Evolutionary conservation across 2,113 vertebrate species (phyloP).

Genomic region (Zosterops hypoxanthus): DNA sequence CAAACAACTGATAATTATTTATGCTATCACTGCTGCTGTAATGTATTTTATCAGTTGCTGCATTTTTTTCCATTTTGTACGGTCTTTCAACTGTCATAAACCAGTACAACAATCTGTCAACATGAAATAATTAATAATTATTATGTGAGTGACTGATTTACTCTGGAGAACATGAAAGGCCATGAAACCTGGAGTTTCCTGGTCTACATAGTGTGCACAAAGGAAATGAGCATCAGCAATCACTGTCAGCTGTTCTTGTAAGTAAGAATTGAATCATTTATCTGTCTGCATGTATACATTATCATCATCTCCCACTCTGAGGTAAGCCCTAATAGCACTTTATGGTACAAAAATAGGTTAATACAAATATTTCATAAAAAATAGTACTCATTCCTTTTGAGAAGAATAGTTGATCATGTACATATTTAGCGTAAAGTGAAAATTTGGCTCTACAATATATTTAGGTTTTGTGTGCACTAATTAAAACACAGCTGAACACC

Average conservation of each 20-base stretch:
- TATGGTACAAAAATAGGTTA: slow-evolving; percentile 66
- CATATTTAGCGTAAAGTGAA: neutral
- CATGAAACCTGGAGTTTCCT: slow-evolving; percentile 74
- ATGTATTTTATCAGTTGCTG: slow-evolving; percentile 64
- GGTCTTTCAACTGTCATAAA: slow-evolving; percentile 74
- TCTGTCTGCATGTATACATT: slow-evolving; percentile 83
- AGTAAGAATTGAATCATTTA: slow-evolving; percentile 89
- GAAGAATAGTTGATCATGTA: neutral
- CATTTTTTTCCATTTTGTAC: slow-evolving; percentile 44
- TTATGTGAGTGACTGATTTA: slow-evolving; percentile 78
- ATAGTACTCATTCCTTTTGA: neutral
- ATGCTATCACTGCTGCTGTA: slow-evolving; percentile 13
- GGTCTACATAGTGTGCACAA: slow-evolving; percentile 65
- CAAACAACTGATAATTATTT: slow-evolving; percentile 58
- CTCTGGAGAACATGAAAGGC: slow-evolving; percentile 76
- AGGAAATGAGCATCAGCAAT: slow-evolving; percentile 85
- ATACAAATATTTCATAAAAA: slow-evolving; percentile 58
- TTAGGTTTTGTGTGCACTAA: neutral
- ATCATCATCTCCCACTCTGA: slow-evolving; percentile 74
- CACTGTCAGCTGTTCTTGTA: slow-evolving; percentile 85
- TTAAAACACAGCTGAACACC: neutral
- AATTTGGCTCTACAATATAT: neutral
- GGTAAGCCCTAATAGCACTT: slow-evolving; percentile 65
- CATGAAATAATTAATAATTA: slow-evolving; percentile 79
- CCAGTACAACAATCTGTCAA: slow-evolving; percentile 64